Evolutionary conservation across 1,140 invertebrate genomes (phyloP).

Genomic region (Sycophaga agraensis): DNA sequence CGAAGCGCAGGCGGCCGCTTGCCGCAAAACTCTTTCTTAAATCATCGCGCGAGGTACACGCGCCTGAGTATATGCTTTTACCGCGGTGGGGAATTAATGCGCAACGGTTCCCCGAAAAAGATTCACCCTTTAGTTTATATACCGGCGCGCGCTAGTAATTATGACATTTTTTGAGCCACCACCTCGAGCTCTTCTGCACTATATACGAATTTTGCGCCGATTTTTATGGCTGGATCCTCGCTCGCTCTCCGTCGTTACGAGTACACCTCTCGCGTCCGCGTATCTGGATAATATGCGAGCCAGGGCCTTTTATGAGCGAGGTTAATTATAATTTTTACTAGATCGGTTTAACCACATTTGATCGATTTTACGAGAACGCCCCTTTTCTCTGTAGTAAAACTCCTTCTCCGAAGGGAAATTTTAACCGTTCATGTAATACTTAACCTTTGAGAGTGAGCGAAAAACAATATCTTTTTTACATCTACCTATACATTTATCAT

Average conservation of each 20-base stretch:
- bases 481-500: too few relatives aligned
- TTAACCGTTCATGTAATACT: too few relatives aligned
- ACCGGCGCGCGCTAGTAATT: conserved; percentile 4
- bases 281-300: too few relatives aligned
- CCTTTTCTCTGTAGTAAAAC: too few relatives aligned
- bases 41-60: neutral
- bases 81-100: neutral
- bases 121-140: too few relatives aligned
- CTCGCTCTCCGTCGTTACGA: too few relatives aligned
- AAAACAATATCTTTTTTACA: too few relatives aligned
- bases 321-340: neutral
- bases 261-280: too few relatives aligned
- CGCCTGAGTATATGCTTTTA: neutral
- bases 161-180: neutral
- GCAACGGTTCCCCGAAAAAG: conserved; percentile 14
- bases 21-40: conserved; percentile 14
- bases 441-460: too few relatives aligned
- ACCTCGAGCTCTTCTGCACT: neutral
- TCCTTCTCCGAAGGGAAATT: too few relatives aligned
- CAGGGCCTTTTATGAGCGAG: neutral
- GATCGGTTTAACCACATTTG: neutral
- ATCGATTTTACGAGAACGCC: neutral
- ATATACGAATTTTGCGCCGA: neutral
- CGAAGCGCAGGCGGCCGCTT: too few relatives aligned
- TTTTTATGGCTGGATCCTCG: conserved; percentile 1